Conservation (phyloP, 2,113 vertebrate species). For the Ranitomeya imitator region DNA sequence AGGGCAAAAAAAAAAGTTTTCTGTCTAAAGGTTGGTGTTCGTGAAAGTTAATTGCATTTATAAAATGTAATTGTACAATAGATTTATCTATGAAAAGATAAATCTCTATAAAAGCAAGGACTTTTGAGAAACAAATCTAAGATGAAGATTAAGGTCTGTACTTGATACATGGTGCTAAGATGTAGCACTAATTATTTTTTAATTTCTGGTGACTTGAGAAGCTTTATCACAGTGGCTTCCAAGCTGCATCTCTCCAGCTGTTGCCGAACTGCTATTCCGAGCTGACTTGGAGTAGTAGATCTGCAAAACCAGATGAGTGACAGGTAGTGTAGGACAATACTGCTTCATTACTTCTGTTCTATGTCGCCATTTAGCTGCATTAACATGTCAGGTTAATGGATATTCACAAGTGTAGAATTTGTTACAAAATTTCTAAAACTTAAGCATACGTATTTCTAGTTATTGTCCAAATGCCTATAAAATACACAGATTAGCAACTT, state of each 20-base stretch:
- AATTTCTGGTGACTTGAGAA: not conserved
- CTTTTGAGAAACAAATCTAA: not conserved
- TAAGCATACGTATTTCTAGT: no score
- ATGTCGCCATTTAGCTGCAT: not conserved
- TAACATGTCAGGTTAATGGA: not conserved
- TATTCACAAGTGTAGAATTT: no score
- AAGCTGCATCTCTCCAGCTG: not conserved
- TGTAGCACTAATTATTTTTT: not conserved
- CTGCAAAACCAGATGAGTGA: not conserved
- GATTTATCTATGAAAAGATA: conserved; percentile 20
- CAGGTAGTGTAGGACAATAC: not conserved
- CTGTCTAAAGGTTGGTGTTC: not conserved
- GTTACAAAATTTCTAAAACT: no score
- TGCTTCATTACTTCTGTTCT: not conserved
- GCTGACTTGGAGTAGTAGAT: not conserved
- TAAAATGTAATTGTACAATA: not conserved
- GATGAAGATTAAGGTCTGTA: not conserved
- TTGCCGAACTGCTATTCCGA: not conserved
- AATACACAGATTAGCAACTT: no score
- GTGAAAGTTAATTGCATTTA: not conserved
- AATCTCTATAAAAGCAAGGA: conserved; percentile 10
- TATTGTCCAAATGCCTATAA: no score
- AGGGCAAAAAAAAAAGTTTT: not conserved
- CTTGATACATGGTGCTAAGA: conserved; percentile 21
- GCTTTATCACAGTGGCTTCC: not conserved